Evolutionary conservation across 2,797 vertebrate genomes (phyloP).

Genomic region (Luscinia luscinia): DNA sequence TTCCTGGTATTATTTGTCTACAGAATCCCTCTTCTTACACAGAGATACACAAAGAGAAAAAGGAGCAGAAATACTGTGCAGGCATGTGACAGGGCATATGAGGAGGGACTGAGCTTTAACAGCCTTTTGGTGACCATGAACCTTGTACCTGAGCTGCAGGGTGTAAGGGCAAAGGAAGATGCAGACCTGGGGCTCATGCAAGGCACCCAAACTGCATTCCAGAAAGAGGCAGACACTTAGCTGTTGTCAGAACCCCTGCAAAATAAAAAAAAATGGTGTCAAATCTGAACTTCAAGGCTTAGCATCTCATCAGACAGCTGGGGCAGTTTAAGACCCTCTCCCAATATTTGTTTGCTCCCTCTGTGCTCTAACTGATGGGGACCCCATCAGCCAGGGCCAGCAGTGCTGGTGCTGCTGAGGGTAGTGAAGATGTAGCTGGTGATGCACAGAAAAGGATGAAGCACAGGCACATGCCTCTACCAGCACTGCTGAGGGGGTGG

Average conservation of each 20-base stretch:
- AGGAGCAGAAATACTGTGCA: not conserved
- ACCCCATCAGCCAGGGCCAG: rapidly evolving
- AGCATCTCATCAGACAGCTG: not conserved
- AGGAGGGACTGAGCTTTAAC: not conserved
- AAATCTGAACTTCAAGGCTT: not conserved
- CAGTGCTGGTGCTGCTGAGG: not conserved
- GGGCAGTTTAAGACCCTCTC: not conserved
- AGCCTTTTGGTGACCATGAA: not conserved
- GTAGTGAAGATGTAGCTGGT: not conserved
- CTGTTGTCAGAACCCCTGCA: not conserved
- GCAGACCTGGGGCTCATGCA: not conserved
- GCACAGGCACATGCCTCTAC: not conserved
- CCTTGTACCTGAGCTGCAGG: not conserved
- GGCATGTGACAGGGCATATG: rapidly evolving
- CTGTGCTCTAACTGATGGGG: not conserved
- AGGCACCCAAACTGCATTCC: not conserved
- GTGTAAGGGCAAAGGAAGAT: not conserved
- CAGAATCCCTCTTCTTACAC: not conserved
- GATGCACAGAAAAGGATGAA: not conserved
- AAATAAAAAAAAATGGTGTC: not conserved
- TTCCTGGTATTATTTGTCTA: not conserved
- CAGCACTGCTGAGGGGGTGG: constrained; percentile 50
- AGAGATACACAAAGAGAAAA: not conserved
- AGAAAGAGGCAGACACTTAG: not conserved
- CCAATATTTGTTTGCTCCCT: not conserved